phyloP scores from a whole-genome alignment of 2,113 vertebrate species.

The Lipophrys pholis region DNA sequence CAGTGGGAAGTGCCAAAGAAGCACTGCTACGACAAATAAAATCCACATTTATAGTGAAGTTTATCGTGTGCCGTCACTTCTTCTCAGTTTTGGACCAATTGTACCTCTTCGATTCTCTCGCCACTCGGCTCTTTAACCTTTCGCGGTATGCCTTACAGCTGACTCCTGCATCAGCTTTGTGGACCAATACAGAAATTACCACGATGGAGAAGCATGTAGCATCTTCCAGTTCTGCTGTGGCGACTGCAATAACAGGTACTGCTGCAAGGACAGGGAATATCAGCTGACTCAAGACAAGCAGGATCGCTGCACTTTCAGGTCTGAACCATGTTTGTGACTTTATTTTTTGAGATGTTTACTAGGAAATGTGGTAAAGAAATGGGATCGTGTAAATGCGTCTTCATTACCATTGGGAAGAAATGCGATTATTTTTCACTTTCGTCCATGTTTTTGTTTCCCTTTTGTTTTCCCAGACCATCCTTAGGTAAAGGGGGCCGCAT shows the following conservation, averaged over 20 bases:
- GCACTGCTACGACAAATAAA: too few relatives aligned
- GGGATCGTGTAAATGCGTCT: not conserved
- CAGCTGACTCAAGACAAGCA: not conserved
- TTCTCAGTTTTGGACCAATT: too few relatives aligned
- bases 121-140: not conserved
- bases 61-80: too few relatives aligned
- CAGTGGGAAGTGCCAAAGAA: too few relatives aligned
- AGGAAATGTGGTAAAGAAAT: not conserved
- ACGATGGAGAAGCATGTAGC: not conserved
- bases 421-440: not conserved
- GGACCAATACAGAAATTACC: rapidly evolving
- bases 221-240: conserved; percentile 38
- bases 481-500: rapidly evolving
- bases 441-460: not conserved
- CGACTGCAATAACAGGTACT: conserved; percentile 13
- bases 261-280: conserved; percentile 25
- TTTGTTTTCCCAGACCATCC: not conserved
- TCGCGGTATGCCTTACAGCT: conserved; percentile 27
- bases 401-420: not conserved
- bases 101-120: not conserved
- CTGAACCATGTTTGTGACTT: not conserved
- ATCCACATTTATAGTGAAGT: too few relatives aligned
- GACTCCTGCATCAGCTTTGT: not conserved
- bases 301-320: not conserved
- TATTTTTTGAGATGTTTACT: not conserved